Evolutionary conservation across 2,113 vertebrate genomes (phyloP).

Genomic region (Progne subis): DNA sequence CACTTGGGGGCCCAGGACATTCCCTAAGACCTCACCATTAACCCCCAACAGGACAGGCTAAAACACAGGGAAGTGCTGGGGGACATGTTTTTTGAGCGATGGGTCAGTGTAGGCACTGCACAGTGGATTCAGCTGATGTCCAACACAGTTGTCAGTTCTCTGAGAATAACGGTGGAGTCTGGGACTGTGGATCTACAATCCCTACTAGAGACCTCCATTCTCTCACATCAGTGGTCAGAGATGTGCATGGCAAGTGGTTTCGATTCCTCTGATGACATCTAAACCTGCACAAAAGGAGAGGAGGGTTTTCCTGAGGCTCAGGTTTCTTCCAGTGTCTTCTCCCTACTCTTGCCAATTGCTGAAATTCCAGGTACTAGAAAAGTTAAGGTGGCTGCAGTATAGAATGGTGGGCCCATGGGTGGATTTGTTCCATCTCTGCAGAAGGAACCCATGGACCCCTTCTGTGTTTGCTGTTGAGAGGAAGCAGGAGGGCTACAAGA

Average conservation of each 20-base stretch:
- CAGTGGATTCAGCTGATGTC: not conserved
- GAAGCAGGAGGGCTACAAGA: not conserved
- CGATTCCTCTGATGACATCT: not conserved
- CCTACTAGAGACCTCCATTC: not conserved
- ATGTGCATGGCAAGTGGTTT: no score
- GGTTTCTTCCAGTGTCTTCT: not conserved
- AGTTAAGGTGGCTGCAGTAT: not conserved
- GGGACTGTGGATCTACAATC: not conserved
- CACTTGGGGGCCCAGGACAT: fast-evolving
- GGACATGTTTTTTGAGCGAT: not conserved
- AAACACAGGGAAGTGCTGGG: not conserved
- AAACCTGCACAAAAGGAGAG: not conserved
- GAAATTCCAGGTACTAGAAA: not conserved
- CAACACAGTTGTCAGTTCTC: not conserved
- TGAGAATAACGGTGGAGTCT: not conserved
- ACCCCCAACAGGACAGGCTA: not conserved
- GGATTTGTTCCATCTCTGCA: not conserved
- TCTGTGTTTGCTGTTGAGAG: not conserved
- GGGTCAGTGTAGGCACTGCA: not conserved
- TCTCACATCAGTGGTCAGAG: not conserved
- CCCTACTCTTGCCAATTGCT: not conserved
- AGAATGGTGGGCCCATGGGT: not conserved
- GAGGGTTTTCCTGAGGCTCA: not conserved
- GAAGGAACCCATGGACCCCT: not conserved
- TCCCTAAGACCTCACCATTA: no score